Percentiles rank a stretch among this genome's conserved stretches.
Evolutionary conservation across 1,140 invertebrate species (phyloP).

Genomic region (Drosophila azteca): DNA sequence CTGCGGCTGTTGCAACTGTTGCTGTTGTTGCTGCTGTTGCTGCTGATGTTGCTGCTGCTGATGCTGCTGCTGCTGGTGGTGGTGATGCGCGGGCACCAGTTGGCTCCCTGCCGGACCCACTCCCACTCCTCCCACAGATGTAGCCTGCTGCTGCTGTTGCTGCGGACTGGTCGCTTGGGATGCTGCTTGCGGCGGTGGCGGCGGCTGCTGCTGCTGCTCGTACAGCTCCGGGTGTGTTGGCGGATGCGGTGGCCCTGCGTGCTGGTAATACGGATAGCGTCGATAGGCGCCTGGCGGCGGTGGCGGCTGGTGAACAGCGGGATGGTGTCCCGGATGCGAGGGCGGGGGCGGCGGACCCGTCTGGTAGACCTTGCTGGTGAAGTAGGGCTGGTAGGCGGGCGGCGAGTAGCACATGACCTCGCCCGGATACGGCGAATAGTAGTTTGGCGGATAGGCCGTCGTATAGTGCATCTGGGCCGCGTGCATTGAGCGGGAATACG

Average conservation of each 20-base stretch:
- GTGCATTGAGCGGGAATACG: constrained; percentile 77
- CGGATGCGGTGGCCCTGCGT: constrained; percentile 64
- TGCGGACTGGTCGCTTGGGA: constrained; percentile 12
- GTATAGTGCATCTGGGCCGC: constrained; percentile 83
- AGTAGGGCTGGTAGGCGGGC: constrained; percentile 84
- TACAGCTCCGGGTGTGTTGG: constrained; percentile 42
- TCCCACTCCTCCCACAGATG: neutral
- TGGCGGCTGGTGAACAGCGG: constrained; percentile 77
- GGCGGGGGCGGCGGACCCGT: constrained; percentile 81
- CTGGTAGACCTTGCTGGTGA: constrained; percentile 82
- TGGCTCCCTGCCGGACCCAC: no score
- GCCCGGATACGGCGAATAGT: constrained; percentile 83
- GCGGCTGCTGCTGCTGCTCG: constrained; percentile 54
- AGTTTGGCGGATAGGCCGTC: constrained; percentile 85
- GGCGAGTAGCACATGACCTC: constrained; percentile 86
- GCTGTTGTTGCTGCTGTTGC: constrained; percentile 47
- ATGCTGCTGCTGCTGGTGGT: constrained; percentile 36
- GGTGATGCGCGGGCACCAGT: constrained; percentile 30
- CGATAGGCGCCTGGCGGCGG: constrained; percentile 72
- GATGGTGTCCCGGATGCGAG: constrained; percentile 59
- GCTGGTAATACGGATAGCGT: constrained; percentile 68
- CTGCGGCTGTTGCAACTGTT: constrained; percentile 22
- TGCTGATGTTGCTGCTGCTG: constrained; percentile 38
- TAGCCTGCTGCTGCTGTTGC: constrained; percentile 25
- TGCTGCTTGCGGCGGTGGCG: constrained; percentile 10